These are phyloP conservation scores for Drosophila demipolita DNA, from an alignment of 2,888 invertebrate genomes.

Conservation along the genomic window DNA sequence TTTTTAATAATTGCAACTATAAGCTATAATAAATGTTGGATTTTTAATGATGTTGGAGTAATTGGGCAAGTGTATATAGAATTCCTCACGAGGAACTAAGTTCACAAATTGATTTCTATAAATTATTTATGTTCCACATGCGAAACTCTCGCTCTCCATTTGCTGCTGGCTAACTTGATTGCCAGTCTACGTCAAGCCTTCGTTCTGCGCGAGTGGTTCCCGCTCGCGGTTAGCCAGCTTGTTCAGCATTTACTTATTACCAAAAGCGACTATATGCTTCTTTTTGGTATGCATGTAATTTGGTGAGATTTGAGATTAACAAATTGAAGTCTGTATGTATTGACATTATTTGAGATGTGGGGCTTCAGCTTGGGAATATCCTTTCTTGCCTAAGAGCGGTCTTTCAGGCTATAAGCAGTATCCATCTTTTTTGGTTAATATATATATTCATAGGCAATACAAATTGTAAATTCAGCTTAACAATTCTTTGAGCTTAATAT, in stretches of 20 bases:
- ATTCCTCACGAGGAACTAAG: neutral
- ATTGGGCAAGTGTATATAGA: constrained; percentile 3
- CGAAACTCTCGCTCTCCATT: neutral
- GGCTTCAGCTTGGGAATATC: neutral
- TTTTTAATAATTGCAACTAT: neutral
- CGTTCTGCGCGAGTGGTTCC: neutral
- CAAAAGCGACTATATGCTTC: neutral
- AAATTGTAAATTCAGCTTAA: neutral
- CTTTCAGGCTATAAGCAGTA: neutral
- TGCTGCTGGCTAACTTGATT: neutral
- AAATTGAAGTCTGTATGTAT: neutral
- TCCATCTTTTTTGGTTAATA: constrained; percentile 1
- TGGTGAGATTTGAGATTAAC: neutral
- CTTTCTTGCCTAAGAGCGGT: constrained; percentile 4
- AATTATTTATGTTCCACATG: constrained; percentile 22
- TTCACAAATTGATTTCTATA: neutral
- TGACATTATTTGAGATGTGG: constrained; percentile 6
- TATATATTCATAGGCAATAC: neutral
- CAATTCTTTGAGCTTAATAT: neutral
- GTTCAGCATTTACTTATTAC: neutral
- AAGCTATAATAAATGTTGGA: neutral
- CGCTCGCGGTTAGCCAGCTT: neutral
- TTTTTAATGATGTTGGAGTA: neutral
- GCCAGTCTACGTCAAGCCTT: constrained; percentile 10
- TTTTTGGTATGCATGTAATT: neutral